Evolutionary conservation across 1,140 invertebrate species (phyloP).

Genomic region (Drosophila watanabei): DNA sequence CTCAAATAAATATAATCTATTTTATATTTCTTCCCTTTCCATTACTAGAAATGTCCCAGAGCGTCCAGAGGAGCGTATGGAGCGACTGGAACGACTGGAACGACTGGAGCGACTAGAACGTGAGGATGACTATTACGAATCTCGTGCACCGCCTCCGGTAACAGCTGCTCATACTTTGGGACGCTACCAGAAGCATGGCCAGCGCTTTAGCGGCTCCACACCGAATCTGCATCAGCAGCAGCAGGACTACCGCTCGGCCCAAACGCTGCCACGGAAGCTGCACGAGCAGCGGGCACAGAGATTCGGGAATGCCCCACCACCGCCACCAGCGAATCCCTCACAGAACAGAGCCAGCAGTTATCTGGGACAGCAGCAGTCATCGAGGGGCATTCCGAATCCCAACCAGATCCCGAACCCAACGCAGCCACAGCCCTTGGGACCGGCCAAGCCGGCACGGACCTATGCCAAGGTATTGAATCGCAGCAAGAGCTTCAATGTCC

Average conservation of each 20-base stretch:
- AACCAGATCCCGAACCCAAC: neutral
- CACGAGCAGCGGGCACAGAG: slow-evolving; percentile 85
- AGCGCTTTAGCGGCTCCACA: slow-evolving; percentile 87
- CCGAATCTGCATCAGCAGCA: slow-evolving; percentile 84
- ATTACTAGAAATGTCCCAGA: neutral
- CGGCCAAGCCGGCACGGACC: slow-evolving; percentile 90
- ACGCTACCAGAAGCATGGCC: slow-evolving; percentile 91
- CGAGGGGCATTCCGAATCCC: neutral
- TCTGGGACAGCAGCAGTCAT: slow-evolving; percentile 81
- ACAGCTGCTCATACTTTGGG: slow-evolving; percentile 88
- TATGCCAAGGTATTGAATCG: slow-evolving; percentile 90
- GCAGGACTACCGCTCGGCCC: slow-evolving; percentile 89
- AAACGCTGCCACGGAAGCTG: slow-evolving; percentile 92
- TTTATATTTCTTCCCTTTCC: neutral
- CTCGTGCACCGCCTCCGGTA: slow-evolving; percentile 24
- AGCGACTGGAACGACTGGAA: slow-evolving; percentile 1
- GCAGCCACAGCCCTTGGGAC: slow-evolving; percentile 80
- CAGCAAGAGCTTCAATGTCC: slow-evolving; percentile 94
- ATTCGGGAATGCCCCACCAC: slow-evolving; percentile 13
- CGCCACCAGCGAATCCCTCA: neutral
- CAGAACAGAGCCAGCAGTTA: slow-evolving; percentile 78
- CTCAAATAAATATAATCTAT: neutral
- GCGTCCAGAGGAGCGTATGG: slow-evolving; percentile 29
- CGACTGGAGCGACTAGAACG: slow-evolving; percentile 28
- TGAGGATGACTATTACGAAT: slow-evolving; percentile 69